These are phyloP conservation scores for Enteromius unitaeniatus DNA, from an alignment of 2,797 vertebrate genomes.

Conservation along the genomic window DNA sequence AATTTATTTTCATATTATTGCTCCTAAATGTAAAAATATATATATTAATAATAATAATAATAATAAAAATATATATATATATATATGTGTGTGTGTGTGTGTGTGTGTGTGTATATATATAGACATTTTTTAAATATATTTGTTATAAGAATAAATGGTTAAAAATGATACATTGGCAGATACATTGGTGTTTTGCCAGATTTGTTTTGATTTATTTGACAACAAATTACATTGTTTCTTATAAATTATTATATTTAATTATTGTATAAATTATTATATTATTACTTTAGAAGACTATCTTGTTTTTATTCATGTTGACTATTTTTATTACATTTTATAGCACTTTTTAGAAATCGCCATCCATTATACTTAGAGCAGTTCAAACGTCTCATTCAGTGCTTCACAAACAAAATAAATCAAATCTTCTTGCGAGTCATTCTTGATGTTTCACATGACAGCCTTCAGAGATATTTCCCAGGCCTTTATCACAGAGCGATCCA, in stretches of 20 bases:
- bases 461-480: background rate
- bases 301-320: background rate
- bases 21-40: no score
- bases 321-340: background rate
- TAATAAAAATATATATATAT: no score
- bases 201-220: no score
- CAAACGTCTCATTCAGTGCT: background rate
- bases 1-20: no score
- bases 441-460: background rate
- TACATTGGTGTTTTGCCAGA: no score
- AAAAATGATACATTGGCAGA: no score
- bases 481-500: background rate
- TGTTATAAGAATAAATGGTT: no score
- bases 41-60: no score
- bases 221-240: background rate
- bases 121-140: no score
- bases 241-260: background rate
- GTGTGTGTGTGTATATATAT: no score
- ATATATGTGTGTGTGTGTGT: no score
- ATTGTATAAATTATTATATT: background rate
- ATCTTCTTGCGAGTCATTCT: background rate
- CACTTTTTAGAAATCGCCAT: background rate
- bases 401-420: background rate
- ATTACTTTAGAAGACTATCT: background rate
- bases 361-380: background rate